Conservation (phyloP, 2,888 invertebrate species). For the Trissolcus japonicus region DNA sequence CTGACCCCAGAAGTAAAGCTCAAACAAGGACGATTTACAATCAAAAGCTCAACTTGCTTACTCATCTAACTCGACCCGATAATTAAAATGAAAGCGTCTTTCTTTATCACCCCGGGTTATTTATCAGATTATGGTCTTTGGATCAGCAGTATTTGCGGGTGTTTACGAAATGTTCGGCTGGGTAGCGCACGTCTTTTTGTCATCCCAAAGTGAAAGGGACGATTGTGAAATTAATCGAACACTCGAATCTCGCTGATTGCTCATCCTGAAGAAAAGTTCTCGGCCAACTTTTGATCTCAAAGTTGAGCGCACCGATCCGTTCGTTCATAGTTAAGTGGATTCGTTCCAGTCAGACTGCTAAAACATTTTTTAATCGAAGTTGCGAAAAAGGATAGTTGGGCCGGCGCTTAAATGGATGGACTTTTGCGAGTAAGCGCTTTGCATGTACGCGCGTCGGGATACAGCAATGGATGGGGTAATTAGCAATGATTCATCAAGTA, state of each 20-base stretch:
- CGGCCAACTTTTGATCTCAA: conserved; percentile 21
- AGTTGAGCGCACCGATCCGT: conserved; percentile 9
- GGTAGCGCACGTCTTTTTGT: not conserved
- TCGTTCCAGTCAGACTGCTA: conserved; percentile 15
- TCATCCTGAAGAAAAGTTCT: conserved; percentile 9
- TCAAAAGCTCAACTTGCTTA: conserved; percentile 38
- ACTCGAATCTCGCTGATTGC: conserved; percentile 9
- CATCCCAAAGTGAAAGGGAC: not conserved
- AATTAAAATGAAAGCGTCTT: conserved; percentile 43
- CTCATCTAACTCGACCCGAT: conserved; percentile 25
- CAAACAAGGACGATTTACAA: conserved; percentile 42
- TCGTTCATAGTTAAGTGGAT: conserved; percentile 17
- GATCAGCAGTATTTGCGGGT: conserved; percentile 4
- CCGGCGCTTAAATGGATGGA: conserved; percentile 26
- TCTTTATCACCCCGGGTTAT: conserved; percentile 13
- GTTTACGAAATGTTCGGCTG: conserved; percentile 8
- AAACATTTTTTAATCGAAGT: conserved; percentile 19
- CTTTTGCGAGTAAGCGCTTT: conserved; percentile 42
- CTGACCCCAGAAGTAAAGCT: conserved; percentile 39
- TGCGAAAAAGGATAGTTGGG: conserved; percentile 13
- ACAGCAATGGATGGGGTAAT: conserved; percentile 57
- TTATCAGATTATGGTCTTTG: conserved; percentile 30
- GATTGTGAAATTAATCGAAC: conserved; percentile 16
- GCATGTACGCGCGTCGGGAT: conserved; percentile 47
- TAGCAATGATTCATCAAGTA: conserved; percentile 62